Evolutionary conservation across 2,113 vertebrate species (phyloP).

Genomic region (Sphaerodactylus townsendi): DNA sequence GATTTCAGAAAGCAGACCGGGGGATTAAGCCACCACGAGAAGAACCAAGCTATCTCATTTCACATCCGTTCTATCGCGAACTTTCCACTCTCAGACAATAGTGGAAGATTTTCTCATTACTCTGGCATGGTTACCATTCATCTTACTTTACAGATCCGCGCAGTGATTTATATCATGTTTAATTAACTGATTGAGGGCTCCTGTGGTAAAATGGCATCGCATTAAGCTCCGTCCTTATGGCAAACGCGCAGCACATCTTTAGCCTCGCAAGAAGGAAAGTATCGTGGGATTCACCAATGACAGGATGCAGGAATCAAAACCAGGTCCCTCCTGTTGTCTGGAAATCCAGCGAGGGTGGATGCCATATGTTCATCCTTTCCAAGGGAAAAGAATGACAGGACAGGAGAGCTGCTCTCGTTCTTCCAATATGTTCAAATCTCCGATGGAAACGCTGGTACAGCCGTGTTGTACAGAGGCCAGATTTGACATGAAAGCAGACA

Average conservation of each 20-base stretch:
- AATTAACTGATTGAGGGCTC: slow-evolving; percentile 86
- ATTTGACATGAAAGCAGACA: slow-evolving; percentile 74
- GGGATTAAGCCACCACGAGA: slow-evolving; percentile 82
- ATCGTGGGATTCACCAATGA: slow-evolving; percentile 85
- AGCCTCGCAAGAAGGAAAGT: slow-evolving; percentile 81
- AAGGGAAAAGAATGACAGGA: slow-evolving; percentile 85
- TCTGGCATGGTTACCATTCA: slow-evolving; percentile 77
- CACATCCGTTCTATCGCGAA: slow-evolving; percentile 67
- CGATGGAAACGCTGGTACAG: slow-evolving; percentile 80
- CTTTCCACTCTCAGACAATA: slow-evolving; percentile 74
- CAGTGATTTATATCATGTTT: slow-evolving; percentile 85
- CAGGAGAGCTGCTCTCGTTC: slow-evolving; percentile 85
- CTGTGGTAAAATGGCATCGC: slow-evolving; percentile 78
- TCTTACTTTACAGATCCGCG: slow-evolving; percentile 82
- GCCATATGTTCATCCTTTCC: slow-evolving; percentile 93
- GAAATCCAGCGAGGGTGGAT: slow-evolving; percentile 87
- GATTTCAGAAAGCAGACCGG: slow-evolving; percentile 78
- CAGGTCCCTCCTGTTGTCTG: slow-evolving; percentile 87
- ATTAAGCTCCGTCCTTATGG: slow-evolving; percentile 82
- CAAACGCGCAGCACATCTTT: slow-evolving; percentile 82
- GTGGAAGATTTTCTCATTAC: slow-evolving; percentile 69
- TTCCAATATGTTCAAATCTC: slow-evolving; percentile 94
- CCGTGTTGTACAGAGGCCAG: slow-evolving; percentile 77
- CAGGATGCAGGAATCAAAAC: slow-evolving; percentile 88
- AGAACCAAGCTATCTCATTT: slow-evolving; percentile 83